A percentile compares a stretch with the other conserved stretches of the same genome.
These are phyloP conservation scores for Gracilinanus agilis DNA, from an alignment of 2,113 vertebrate genomes.

Conservation along the genomic window DNA sequence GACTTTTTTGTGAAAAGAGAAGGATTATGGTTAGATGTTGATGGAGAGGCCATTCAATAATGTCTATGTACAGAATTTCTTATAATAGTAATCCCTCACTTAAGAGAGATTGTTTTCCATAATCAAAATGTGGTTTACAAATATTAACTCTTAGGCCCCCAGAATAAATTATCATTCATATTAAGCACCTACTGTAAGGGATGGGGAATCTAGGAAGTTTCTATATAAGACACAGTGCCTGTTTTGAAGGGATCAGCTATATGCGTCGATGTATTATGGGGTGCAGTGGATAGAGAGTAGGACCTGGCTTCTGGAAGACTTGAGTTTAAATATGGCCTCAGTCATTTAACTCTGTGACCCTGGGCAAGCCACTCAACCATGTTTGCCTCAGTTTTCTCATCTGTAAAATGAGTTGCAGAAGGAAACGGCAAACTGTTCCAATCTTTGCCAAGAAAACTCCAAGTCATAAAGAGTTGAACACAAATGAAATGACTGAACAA, in stretches of 20 bases:
- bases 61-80: constrained; percentile 65
- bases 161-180: constrained; percentile 22
- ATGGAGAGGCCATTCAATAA: constrained; percentile 63
- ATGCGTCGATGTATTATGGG: background rate
- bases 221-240: background rate
- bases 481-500: too few species aligned
- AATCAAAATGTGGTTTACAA: constrained; percentile 38
- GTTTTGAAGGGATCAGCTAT: background rate
- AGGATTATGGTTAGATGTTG: constrained; percentile 66
- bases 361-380: too few species aligned
- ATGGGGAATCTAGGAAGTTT: background rate
- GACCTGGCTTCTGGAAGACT: too few species aligned
- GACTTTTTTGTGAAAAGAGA: constrained; percentile 59
- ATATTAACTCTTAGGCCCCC: constrained; percentile 63
- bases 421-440: too few species aligned
- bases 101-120: constrained; percentile 52
- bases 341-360: too few species aligned
- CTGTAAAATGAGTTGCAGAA: too few species aligned
- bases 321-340: too few species aligned
- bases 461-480: too few species aligned
- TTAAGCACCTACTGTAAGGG: background rate
- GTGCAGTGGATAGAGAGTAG: too few species aligned
- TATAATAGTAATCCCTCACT: constrained; percentile 63
- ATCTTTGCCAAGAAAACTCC: too few species aligned
- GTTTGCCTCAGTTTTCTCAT: too few species aligned